Percentiles rank a stretch among this genome's conserved stretches.
Evolutionary conservation across 2,888 invertebrate genomes (phyloP).

Genomic region (Cheilosia soror): DNA sequence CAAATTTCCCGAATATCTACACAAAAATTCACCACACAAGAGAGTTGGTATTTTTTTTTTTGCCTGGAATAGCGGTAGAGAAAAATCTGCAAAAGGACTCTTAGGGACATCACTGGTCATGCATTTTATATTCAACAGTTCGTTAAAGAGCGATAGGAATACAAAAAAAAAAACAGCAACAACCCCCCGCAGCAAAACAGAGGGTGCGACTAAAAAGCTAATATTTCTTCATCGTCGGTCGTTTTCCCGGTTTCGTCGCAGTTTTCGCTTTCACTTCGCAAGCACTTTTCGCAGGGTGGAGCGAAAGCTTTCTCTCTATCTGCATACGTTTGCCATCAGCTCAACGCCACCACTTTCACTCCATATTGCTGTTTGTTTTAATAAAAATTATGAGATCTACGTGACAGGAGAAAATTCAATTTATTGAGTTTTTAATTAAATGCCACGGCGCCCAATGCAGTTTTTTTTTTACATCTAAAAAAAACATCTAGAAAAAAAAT

Average conservation of each 20-base stretch:
- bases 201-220: slow-evolving; percentile 36
- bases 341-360: slow-evolving; percentile 53
- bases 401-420: slow-evolving; percentile 36
- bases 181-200: neutral
- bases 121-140: slow-evolving; percentile 70
- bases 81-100: neutral
- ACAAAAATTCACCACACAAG: slow-evolving; percentile 39
- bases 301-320: slow-evolving; percentile 32
- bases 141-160: neutral
- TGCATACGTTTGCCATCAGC: neutral
- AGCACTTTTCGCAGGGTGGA: slow-evolving; percentile 25
- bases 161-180: neutral
- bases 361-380: slow-evolving; percentile 49
- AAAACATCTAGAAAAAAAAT: neutral
- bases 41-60: neutral
- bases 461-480: neutral
- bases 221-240: neutral
- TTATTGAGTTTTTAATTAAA: slow-evolving; percentile 46
- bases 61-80: slow-evolving; percentile 21
- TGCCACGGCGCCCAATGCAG: neutral
- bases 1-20: slow-evolving; percentile 9
- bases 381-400: slow-evolving; percentile 42
- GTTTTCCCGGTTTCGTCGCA: neutral
- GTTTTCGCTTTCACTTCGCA: slow-evolving; percentile 67
- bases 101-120: neutral